Percentiles rank a stretch among this genome's conserved stretches.
phyloP scores from a whole-genome alignment of 1,140 invertebrate species.

The Cherax quadricarinatus region DNA sequence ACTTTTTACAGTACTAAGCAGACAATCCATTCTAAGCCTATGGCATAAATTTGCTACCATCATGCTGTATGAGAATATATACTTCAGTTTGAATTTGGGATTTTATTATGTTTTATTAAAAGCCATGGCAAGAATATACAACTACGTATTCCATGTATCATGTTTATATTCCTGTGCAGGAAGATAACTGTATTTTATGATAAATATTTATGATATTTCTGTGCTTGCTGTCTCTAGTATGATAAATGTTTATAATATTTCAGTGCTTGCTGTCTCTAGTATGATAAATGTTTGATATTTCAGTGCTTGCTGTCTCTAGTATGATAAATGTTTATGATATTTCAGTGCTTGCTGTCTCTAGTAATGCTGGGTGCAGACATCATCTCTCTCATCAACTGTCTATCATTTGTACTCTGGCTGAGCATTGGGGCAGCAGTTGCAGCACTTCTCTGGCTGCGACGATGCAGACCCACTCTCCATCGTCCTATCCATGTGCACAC shows the following conservation, averaged over 20 bases:
- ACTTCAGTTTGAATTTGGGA: too few relatives aligned
- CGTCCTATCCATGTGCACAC: slow-evolving; percentile 88
- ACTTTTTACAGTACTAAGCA: too few relatives aligned
- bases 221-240: slow-evolving; percentile 84
- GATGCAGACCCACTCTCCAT: slow-evolving; percentile 84
- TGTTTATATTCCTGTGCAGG: too few relatives aligned
- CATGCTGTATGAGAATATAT: too few relatives aligned
- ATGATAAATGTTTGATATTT: not conserved
- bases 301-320: slow-evolving; percentile 84
- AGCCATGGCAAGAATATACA: too few relatives aligned
- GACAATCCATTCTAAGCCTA: too few relatives aligned
- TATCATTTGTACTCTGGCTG: slow-evolving; percentile 88
- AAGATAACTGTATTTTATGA: not conserved
- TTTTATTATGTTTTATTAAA: too few relatives aligned
- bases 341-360: slow-evolving; percentile 84
- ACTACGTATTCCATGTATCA: too few relatives aligned
- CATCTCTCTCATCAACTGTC: slow-evolving; percentile 86
- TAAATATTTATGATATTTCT: slow-evolving; percentile 74
- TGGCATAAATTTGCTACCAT: too few relatives aligned
- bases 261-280: slow-evolving; percentile 85
- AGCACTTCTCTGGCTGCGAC: slow-evolving; percentile 87
- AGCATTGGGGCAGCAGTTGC: slow-evolving; percentile 86
- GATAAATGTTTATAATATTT: not conserved
- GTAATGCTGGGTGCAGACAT: slow-evolving; percentile 86
- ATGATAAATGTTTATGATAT: not conserved